Conservation (phyloP, 2,888 invertebrate genomes). For the Hedya salicella region DNA sequence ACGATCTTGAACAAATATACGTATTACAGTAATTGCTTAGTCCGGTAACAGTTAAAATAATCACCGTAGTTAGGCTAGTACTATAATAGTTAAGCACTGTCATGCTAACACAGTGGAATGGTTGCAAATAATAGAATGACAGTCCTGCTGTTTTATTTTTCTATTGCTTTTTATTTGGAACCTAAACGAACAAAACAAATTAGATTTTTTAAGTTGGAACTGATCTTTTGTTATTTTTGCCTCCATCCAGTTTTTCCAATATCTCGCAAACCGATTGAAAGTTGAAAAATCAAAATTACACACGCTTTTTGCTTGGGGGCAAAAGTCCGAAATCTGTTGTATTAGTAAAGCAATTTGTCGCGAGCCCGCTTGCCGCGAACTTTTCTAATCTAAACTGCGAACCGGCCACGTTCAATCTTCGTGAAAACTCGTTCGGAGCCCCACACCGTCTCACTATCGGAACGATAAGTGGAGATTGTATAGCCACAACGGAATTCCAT, state of each 20-base stretch:
- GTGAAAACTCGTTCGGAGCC: constrained; percentile 58
- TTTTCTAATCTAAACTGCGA: constrained; percentile 83
- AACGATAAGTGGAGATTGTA: constrained; percentile 44
- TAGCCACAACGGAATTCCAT: constrained; percentile 40
- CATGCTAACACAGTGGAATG: no score
- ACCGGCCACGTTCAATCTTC: constrained; percentile 68
- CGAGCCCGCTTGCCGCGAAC: constrained; percentile 67
- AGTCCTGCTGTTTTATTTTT: no score
- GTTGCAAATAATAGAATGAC: no score
- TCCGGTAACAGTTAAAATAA: no score
- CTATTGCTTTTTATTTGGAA: no score
- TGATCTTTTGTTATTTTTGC: no score
- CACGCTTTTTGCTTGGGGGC: constrained; percentile 16
- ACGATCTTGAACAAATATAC: no score
- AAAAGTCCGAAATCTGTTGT: constrained; percentile 71
- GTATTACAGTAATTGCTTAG: no score
- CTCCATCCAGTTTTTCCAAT: neutral
- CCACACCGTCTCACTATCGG: constrained; percentile 44
- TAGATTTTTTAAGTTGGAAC: no score
- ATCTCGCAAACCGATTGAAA: constrained; percentile 18
- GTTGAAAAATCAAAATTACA: constrained; percentile 34
- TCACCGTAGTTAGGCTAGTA: no score
- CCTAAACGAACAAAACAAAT: no score
- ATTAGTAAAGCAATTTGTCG: constrained; percentile 82
- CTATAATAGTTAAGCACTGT: no score